Conservation (phyloP, 2,888 invertebrate species). For the Tenthredo livida region DNA sequence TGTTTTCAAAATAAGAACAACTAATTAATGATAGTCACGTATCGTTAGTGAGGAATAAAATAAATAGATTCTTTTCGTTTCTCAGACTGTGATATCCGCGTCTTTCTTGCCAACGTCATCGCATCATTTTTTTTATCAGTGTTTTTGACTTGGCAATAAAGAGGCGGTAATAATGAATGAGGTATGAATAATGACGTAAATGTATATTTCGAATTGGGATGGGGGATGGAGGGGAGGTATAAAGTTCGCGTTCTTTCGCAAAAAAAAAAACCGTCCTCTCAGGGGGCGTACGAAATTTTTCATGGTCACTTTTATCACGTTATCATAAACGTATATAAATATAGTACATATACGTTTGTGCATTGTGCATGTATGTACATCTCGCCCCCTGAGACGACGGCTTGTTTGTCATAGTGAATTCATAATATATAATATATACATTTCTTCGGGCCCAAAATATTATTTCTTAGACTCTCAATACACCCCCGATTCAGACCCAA, state of each 20-base stretch:
- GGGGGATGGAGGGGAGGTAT: slow-evolving; percentile 28
- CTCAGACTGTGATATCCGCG: slow-evolving; percentile 43
- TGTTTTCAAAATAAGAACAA: slow-evolving; percentile 2
- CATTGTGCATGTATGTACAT: slow-evolving; percentile 59
- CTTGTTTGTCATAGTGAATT: slow-evolving; percentile 22
- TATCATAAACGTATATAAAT: neutral
- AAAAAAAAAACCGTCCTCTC: slow-evolving; percentile 58
- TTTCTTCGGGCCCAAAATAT: slow-evolving; percentile 34
- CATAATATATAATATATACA: slow-evolving; percentile 47
- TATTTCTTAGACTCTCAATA: neutral
- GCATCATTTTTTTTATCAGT: neutral
- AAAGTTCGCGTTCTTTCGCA: slow-evolving; percentile 34
- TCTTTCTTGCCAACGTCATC: slow-evolving; percentile 39
- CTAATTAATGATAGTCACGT: neutral
- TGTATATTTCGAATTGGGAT: neutral
- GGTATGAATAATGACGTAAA: slow-evolving; percentile 41
- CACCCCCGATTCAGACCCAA: neutral
- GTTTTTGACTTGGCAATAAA: slow-evolving; percentile 19
- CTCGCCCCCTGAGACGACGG: slow-evolving; percentile 57
- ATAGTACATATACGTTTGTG: slow-evolving; percentile 59
- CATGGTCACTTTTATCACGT: slow-evolving; percentile 1
- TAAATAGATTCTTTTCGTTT: slow-evolving; percentile 42
- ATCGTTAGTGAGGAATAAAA: slow-evolving; percentile 35
- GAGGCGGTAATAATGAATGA: slow-evolving; percentile 33
- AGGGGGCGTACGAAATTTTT: slow-evolving; percentile 60